Conservation (phyloP, 2,797 vertebrate species). For the Anguilla obscura region DNA sequence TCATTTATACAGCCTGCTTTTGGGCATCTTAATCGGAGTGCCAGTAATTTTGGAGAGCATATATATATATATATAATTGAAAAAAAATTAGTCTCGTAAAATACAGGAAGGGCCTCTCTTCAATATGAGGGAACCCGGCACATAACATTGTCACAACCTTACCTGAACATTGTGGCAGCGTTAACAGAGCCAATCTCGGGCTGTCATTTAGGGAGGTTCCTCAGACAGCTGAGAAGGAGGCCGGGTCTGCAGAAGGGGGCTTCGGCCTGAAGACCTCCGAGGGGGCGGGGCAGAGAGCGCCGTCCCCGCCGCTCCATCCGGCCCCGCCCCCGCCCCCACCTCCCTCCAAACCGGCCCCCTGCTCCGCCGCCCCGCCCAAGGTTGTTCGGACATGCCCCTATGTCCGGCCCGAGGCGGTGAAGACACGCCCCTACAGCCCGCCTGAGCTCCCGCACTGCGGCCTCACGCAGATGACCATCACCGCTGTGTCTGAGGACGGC, state of each 20-base stretch:
- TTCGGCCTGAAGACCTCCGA: neutral
- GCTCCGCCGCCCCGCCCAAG: constrained; percentile 44
- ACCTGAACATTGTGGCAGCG: neutral
- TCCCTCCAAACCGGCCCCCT: neutral
- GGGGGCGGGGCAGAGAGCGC: neutral
- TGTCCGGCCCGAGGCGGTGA: constrained; percentile 47
- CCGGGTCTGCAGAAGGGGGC: constrained; percentile 27
- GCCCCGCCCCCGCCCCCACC: constrained; percentile 41
- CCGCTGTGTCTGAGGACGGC: constrained; percentile 79
- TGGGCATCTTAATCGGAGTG: too few species aligned
- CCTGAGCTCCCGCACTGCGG: constrained; percentile 74
- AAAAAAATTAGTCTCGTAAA: neutral
- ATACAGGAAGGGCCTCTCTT: neutral
- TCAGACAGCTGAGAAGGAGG: neutral
- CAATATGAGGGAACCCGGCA: neutral
- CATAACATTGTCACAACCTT: neutral
- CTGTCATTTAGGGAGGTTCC: neutral
- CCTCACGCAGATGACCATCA: constrained; percentile 69
- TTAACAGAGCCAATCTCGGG: neutral
- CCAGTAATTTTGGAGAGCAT: too few species aligned
- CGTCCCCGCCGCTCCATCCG: neutral
- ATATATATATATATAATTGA: neutral
- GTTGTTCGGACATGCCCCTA: constrained; percentile 34
- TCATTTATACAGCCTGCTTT: too few species aligned
- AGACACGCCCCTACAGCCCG: constrained; percentile 68